Base-by-base conservation (phyloP, 2,888 invertebrate genomes). In the Argyresthia goedartella region DNA sequence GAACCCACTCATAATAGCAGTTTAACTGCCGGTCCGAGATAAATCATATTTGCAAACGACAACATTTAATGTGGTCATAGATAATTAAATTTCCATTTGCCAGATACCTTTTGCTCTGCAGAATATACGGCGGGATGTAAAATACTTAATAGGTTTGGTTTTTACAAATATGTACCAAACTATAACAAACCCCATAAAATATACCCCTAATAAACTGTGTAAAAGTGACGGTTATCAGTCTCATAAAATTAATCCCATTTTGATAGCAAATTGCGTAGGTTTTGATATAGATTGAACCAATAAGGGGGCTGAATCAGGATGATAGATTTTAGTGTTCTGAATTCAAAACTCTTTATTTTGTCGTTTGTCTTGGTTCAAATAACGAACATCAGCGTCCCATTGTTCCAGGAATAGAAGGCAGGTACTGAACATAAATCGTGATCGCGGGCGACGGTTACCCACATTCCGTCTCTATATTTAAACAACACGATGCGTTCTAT, bases 351-450 rank as follows among this genome's bases (percentile, higher is more conserved):
- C 25, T 25, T 4, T 2, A 25, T 25, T 25, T 25, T 25, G 25
- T 25, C 25, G 25, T 25, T 25, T 25, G 25, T 4, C 25, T 25
- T 25, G 57, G 55, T 57, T 57, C 57, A 60, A 63, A 62, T 60
- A 57, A 59, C 59, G 60, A 56, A 52, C 56, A 56, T 54, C 48
- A 47, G 51, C 54, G 42, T n/a, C 15, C 45, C 63, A 65, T 62
- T 64, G 61, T 63, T 48, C 62, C 63, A 57, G 60, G 63, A 67
- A 69, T 67, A 72, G 69, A 64, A 67, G 60, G 63, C 72, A 71
- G 73, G 71, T 72, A 71, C 64, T 58, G 58, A 33, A 54, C 60
- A 68, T 67, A 67, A 68, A 68, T 69, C 67, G 57, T 58, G 57
- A 48, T 54, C 57, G 57, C 57, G 58, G 10, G 60, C 64, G 63